Evolutionary conservation across 2,113 vertebrate genomes (phyloP), one percentile per base, ranked within the genome.

Genomic region (Phalacrocorax carbo): DNA sequence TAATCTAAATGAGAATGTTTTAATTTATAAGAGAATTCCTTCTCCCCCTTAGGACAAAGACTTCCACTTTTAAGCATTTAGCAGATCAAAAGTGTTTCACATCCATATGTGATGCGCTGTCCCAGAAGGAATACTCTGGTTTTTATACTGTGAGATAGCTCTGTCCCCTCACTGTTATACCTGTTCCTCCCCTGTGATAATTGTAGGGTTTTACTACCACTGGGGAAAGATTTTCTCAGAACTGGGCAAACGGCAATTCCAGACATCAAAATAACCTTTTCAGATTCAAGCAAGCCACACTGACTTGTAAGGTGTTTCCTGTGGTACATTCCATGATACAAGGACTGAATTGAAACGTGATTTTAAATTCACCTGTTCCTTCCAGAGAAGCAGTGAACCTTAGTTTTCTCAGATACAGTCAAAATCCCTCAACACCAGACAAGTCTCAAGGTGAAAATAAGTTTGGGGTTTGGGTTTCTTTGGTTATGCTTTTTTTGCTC

Each of bases 21-120:
- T 87, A 84, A 79, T 90, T 82, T 96, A 34, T 82, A 76, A 82
- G 73, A 57, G 8, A 69, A 11, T 62, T 96, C 7, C 8, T 94
- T 76, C 40, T 54, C 34, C 89, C 83, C 73, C 66, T 76, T 61
- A 85, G 58, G 86, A 91, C 15, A 49, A 86, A 64, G 49, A 54
- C 17, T 91, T 91, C 21, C 10, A 73, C 78, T 85, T 95, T 87
- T 87, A 94, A 92, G 57, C 44, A 57, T 84, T 95, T 93, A 94
- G 27, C 30, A 92, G 77, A 84, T 92, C 69, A 65, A 69, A 96
- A 94, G 42, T 87, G 29, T 51, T 96, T 94, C n/a, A 30, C 8
- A 82, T 89, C 26, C 22, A 10, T 23, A 44, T 38, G 27, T 54
- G 25, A 82, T 61, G 40, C 70, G 32, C 23, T 61, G 29, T 36